These are phyloP conservation scores for Crotalus tigris DNA, from an alignment of 2,113 vertebrate genomes.

Conservation along the genomic window DNA sequence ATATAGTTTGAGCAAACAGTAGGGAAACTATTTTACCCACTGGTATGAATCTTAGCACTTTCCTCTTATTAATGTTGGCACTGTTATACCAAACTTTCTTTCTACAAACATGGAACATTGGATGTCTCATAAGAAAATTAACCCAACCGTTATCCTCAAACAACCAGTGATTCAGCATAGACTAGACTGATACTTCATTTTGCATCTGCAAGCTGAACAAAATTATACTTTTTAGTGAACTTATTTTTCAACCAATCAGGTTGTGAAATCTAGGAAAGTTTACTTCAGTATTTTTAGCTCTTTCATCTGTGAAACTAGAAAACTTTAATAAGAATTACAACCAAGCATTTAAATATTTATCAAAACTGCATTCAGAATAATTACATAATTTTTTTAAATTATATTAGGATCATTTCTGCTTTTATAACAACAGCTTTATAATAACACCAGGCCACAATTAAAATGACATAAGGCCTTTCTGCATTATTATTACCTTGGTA, in stretches of 20 bases:
- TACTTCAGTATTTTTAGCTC: not conserved
- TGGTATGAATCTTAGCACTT: constrained; percentile 6
- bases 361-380: not conserved
- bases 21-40: not conserved
- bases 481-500: not conserved
- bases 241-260: constrained; percentile 6
- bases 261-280: not conserved
- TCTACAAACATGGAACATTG: constrained; percentile 18
- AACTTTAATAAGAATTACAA: not conserved
- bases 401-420: not conserved
- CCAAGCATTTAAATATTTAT: not conserved
- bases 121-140: constrained; percentile 30
- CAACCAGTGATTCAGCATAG: constrained; percentile 54
- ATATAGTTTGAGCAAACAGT: not conserved
- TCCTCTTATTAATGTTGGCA: constrained; percentile 44
- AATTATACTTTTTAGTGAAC: constrained; percentile 24
- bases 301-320: not conserved
- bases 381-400: not conserved
- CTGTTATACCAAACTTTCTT: rapidly evolving
- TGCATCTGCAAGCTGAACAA: constrained; percentile 15
- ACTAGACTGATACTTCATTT: constrained; percentile 1
- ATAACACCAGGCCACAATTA: not conserved
- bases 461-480: not conserved
- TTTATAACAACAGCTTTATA: not conserved
- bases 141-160: constrained; percentile 29